These are phyloP conservation scores for Melanocharis versteri DNA, from an alignment of 2,113 vertebrate genomes.

Conservation along the genomic window DNA sequence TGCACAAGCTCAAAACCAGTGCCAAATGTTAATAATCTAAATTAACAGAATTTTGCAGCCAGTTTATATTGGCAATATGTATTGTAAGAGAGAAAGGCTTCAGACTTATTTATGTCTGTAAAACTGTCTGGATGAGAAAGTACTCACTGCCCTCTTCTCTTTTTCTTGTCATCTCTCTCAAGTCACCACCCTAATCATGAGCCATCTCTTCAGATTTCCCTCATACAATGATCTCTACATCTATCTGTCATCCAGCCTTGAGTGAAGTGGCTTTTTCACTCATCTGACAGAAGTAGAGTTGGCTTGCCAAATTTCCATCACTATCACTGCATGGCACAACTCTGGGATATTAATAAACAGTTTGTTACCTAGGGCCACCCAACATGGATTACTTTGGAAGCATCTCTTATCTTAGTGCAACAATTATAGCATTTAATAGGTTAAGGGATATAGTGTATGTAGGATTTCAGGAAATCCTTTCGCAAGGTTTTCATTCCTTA, in stretches of 20 bases:
- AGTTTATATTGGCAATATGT: background rate
- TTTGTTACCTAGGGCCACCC: slow-evolving; percentile 55
- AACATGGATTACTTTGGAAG: slow-evolving; percentile 32
- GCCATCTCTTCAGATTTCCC: slow-evolving; percentile 45
- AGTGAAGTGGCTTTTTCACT: slow-evolving; percentile 65
- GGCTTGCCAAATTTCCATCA: slow-evolving; percentile 65
- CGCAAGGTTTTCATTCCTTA: slow-evolving; percentile 19
- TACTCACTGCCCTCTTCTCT: background rate
- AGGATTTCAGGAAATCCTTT: slow-evolving; percentile 54
- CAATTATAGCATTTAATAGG: slow-evolving; percentile 68
- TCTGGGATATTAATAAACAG: slow-evolving; percentile 65
- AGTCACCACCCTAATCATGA: slow-evolving; percentile 16
- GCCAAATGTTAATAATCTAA: slow-evolving; percentile 4
- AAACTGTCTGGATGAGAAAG: background rate
- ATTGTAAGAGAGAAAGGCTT: background rate
- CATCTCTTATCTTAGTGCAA: slow-evolving; percentile 58
- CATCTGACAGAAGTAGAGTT: slow-evolving; percentile 61
- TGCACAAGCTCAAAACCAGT: background rate
- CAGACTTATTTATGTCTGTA: background rate
- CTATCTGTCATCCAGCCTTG: slow-evolving; percentile 59
- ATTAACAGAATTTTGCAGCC: background rate
- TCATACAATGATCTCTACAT: slow-evolving; percentile 27
- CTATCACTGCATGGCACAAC: slow-evolving; percentile 55
- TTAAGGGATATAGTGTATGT: slow-evolving; percentile 28
- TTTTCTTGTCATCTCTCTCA: background rate